These are phyloP conservation scores for Heloderma charlesbogerti DNA, from an alignment of 2,113 vertebrate species.

Conservation along the genomic window DNA sequence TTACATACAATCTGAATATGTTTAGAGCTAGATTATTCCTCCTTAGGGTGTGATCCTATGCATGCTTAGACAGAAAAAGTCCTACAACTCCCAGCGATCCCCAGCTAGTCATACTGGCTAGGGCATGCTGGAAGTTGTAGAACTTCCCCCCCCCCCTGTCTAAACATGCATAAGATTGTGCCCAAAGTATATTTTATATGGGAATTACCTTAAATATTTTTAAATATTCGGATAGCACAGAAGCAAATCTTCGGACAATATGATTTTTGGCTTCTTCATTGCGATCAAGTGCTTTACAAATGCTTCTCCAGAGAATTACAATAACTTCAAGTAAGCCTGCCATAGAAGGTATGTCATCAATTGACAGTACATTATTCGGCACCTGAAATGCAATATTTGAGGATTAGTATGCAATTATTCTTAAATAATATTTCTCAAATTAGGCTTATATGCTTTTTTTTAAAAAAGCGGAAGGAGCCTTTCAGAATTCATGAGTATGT, in stretches of 20 bases:
- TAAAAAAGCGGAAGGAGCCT: constrained; percentile 1
- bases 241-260: constrained; percentile 86
- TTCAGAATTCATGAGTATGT: background rate
- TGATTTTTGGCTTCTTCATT: constrained; percentile 86
- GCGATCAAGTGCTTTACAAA: constrained; percentile 83
- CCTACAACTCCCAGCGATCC: no score
- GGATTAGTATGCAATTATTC: background rate
- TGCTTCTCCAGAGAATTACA: constrained; percentile 93
- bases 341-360: constrained; percentile 81
- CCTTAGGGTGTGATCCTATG: no score
- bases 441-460: background rate
- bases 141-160: no score
- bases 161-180: background rate
- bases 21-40: background rate
- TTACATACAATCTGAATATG: background rate
- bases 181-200: background rate
- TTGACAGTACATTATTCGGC: constrained; percentile 76
- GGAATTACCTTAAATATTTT: constrained; percentile 86
- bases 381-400: constrained; percentile 73
- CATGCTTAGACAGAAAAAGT: no score
- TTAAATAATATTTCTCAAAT: constrained; percentile 11
- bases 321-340: constrained; percentile 88
- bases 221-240: constrained; percentile 89
- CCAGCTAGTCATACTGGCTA: no score
- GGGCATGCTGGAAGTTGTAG: no score